phyloP scores from a whole-genome alignment of 2,888 invertebrate species.

The Orthonychiurus folsomi region DNA sequence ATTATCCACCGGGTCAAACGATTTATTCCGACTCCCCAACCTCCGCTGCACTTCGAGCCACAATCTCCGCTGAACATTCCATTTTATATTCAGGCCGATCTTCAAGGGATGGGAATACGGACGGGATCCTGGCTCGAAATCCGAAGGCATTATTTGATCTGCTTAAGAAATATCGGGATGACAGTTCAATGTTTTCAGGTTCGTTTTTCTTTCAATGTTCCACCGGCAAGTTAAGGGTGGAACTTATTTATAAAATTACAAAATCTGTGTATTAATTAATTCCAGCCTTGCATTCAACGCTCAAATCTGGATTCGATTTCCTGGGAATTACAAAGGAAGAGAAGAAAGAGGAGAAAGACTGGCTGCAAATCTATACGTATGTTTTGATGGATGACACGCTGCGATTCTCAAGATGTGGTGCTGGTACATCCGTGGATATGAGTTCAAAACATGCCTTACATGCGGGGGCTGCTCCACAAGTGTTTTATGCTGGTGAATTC shows the following conservation, averaged over 20 bases:
- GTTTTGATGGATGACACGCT: conserved; percentile 11
- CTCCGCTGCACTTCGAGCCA: not conserved
- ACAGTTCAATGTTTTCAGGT: not conserved
- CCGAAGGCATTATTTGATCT: conserved; percentile 12
- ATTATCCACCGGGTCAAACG: conserved; percentile 13
- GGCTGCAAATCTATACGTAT: conserved; percentile 8
- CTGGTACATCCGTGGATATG: conserved; percentile 10
- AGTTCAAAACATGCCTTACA: conserved; percentile 17
- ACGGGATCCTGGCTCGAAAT: conserved; percentile 3
- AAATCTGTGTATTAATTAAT: too few relatives aligned
- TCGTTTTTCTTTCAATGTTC: too few relatives aligned
- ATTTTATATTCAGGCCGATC: conserved; percentile 12
- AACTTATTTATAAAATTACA: too few relatives aligned
- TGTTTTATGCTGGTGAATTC: conserved; percentile 16
- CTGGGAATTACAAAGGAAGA: not conserved
- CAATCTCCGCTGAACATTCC: conserved; percentile 13
- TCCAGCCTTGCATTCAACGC: conserved; percentile 1
- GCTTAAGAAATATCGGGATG: conserved; percentile 1
- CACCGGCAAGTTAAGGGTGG: too few relatives aligned
- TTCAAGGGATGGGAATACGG: conserved; percentile 5
- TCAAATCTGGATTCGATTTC: too few relatives aligned
- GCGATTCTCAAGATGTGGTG: conserved; percentile 13
- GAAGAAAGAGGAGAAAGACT: not conserved
- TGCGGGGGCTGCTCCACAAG: conserved; percentile 13
- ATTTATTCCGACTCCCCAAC: conserved; percentile 14